A percentile compares a stretch with the other conserved stretches of the same genome.
Conservation (phyloP, 2,113 vertebrate genomes). For the Campylorhamphus procurvoides region DNA sequence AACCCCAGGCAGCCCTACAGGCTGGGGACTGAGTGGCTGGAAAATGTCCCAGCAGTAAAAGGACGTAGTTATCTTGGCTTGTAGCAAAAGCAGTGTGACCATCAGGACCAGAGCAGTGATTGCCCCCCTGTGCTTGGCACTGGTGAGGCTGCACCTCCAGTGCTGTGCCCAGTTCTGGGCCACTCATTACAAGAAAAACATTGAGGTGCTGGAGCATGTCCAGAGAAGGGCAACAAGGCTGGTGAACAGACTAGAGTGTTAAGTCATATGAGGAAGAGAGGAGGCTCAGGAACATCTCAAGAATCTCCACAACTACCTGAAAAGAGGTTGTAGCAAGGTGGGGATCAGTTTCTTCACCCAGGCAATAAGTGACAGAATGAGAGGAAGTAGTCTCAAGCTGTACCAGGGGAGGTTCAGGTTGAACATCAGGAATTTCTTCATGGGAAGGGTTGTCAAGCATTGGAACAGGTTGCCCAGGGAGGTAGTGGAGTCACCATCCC, state of each 20-base stretch:
- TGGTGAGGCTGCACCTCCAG: background rate
- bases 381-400: background rate
- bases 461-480: background rate
- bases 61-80: background rate
- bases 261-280: background rate
- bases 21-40: background rate
- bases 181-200: background rate
- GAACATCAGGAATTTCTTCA: accelerated
- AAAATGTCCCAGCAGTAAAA: background rate
- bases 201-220: background rate
- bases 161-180: background rate
- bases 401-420: background rate
- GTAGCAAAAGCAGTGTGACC: background rate
- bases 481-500: background rate
- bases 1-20: background rate
- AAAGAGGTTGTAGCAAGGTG: background rate
- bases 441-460: background rate
- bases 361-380: background rate
- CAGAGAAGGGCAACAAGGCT: background rate
- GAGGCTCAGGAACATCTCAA: background rate
- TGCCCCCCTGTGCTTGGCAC: background rate
- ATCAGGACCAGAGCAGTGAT: background rate
- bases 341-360: background rate
- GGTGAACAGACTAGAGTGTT: background rate
- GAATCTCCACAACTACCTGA: background rate